These are phyloP conservation scores for Phoenicopterus ruber DNA, from an alignment of 2,113 vertebrate species.

Conservation along the genomic window DNA sequence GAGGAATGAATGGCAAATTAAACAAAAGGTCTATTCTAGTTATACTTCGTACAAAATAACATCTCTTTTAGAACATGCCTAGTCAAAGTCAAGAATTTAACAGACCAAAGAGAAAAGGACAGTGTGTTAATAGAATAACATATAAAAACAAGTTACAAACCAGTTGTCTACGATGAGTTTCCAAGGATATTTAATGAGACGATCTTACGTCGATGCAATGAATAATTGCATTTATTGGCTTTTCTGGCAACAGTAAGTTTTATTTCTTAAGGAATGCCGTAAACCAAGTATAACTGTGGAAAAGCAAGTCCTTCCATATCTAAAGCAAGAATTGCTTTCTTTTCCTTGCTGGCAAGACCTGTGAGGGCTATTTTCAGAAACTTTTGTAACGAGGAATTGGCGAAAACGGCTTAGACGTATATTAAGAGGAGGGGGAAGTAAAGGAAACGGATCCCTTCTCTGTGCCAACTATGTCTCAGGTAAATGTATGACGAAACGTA, in stretches of 20 bases:
- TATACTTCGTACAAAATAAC: not conserved
- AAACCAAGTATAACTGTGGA: not conserved
- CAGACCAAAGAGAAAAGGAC: not conserved
- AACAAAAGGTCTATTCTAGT: not conserved
- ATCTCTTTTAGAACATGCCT: not conserved
- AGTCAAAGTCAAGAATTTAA: not conserved
- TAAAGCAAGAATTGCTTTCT: not conserved
- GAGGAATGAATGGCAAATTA: not conserved
- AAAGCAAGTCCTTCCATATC: not conserved
- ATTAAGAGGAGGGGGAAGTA: not conserved
- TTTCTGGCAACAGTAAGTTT: not conserved
- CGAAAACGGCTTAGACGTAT: accelerated
- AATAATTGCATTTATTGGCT: not conserved
- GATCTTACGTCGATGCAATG: not conserved
- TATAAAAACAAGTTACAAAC: not conserved
- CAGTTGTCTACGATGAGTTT: not conserved
- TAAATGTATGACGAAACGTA: accelerated
- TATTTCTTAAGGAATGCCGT: not conserved
- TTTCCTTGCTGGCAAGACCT: not conserved
- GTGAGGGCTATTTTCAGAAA: not conserved
- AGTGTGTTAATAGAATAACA: not conserved
- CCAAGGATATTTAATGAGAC: not conserved
- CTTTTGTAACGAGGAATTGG: not conserved
- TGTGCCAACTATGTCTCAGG: not conserved
- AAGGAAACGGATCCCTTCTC: not conserved